phyloP scores from a whole-genome alignment of 2,888 invertebrate genomes.

The Lepidochrysops patricia region DNA sequence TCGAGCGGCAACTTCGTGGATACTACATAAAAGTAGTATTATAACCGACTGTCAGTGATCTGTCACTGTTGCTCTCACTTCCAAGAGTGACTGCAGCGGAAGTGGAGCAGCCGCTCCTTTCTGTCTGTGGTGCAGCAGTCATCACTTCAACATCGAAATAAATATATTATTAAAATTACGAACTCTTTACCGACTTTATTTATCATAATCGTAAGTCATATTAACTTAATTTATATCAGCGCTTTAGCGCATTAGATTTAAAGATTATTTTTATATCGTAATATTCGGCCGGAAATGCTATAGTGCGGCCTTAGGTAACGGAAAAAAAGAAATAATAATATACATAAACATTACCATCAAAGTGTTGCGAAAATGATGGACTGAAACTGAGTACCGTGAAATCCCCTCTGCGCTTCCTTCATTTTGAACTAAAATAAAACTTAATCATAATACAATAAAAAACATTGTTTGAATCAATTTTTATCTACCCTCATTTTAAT shows the following conservation, averaged over 20 bases:
- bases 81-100: no score
- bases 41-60: no score
- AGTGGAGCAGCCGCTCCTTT: no score
- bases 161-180: no score
- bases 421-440: background rate
- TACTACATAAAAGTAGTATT: no score
- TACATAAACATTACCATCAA: background rate
- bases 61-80: no score
- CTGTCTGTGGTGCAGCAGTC: no score
- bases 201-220: background rate
- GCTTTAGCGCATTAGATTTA: background rate
- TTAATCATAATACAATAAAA: no score
- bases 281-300: background rate
- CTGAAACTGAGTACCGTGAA: background rate
- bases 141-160: no score
- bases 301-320: background rate
- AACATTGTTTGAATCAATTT: no score
- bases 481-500: no score
- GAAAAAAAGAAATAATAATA: background rate
- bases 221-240: background rate
- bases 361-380: background rate
- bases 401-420: background rate
- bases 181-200: background rate
- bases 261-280: background rate
- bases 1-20: no score